Evolutionary conservation across 1,140 invertebrate genomes (phyloP).

Genomic region (Ips typographus): DNA sequence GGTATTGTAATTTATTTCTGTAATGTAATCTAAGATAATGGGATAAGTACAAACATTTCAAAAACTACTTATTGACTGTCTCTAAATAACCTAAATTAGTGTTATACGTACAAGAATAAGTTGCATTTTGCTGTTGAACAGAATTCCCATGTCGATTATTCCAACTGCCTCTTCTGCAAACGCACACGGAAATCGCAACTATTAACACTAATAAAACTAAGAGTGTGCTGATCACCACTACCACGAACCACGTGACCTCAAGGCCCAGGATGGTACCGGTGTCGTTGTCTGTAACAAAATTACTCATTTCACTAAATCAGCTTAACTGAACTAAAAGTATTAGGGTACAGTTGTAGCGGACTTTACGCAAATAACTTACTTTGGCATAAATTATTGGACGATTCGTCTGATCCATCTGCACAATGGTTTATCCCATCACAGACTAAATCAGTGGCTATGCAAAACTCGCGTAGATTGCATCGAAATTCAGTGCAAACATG

Average conservation of each 20-base stretch:
- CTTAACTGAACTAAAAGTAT: background rate
- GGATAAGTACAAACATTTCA: no score
- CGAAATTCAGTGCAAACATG: slow-evolving; percentile 85
- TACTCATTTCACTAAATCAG: no score
- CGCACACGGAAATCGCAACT: slow-evolving; percentile 69
- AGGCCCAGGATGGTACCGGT: slow-evolving; percentile 73
- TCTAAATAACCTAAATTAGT: no score
- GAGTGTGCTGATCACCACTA: slow-evolving; percentile 66
- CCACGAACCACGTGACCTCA: slow-evolving; percentile 73
- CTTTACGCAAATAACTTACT: slow-evolving; percentile 61
- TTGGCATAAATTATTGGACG: slow-evolving; percentile 74
- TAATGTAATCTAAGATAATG: no score
- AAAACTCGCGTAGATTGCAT: slow-evolving; percentile 82
- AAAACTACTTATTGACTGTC: no score
- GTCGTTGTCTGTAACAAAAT: slow-evolving; percentile 64
- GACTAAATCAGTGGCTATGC: slow-evolving; percentile 83
- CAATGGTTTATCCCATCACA: slow-evolving; percentile 92
- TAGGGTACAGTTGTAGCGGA: background rate
- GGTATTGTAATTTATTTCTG: no score
- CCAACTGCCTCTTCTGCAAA: slow-evolving; percentile 69
- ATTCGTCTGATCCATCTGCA: slow-evolving; percentile 89
- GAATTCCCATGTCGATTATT: slow-evolving; percentile 55
- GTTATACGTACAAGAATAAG: slow-evolving; percentile 55
- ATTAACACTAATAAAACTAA: slow-evolving; percentile 67
- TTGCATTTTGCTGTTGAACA: slow-evolving; percentile 55